phyloP scores from a whole-genome alignment of 2,888 invertebrate species.

The Argyra leucocephala region DNA sequence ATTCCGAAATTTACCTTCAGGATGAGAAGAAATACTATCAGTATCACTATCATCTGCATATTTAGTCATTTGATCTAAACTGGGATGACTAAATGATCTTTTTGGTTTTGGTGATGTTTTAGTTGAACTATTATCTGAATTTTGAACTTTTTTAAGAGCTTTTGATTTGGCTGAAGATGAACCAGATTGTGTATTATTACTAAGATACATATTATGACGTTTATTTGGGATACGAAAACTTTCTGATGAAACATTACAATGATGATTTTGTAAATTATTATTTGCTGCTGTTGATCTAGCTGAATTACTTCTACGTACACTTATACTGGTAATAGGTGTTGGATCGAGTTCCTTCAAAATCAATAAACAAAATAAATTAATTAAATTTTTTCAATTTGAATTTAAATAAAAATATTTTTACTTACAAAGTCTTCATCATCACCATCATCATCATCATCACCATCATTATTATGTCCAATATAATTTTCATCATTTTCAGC shows the following conservation, averaged over 20 bases:
- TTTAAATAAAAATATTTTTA: neutral
- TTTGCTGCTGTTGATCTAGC: slow-evolving; percentile 33
- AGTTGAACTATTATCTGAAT: slow-evolving; percentile 15
- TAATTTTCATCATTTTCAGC: slow-evolving; percentile 42
- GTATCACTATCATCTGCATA: slow-evolving; percentile 40
- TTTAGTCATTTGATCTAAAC: slow-evolving; percentile 32
- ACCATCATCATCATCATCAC: slow-evolving; percentile 14
- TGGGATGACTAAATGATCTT: slow-evolving; percentile 61
- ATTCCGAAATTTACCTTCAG: slow-evolving; percentile 38
- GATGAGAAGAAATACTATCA: slow-evolving; percentile 42
- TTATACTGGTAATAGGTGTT: slow-evolving; percentile 19
- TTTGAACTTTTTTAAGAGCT: slow-evolving; percentile 32
- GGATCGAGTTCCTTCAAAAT: neutral
- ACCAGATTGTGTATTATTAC: slow-evolving; percentile 19
- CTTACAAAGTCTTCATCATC: slow-evolving; percentile 21
- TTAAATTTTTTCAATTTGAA: neutral
- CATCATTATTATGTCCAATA: slow-evolving; percentile 26
- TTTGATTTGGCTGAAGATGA: slow-evolving; percentile 28
- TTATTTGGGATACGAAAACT: slow-evolving; percentile 23
- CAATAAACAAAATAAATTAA: neutral
- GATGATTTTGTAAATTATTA: slow-evolving; percentile 14
- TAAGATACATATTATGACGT: slow-evolving; percentile 25
- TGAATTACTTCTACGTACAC: slow-evolving; percentile 39
- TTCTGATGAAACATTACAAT: neutral
- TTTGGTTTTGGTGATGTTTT: slow-evolving; percentile 19